A percentile compares a stretch with the other conserved stretches of the same genome.
Conservation (phyloP, 2,113 vertebrate species). For the Mormoops blainvillei region DNA sequence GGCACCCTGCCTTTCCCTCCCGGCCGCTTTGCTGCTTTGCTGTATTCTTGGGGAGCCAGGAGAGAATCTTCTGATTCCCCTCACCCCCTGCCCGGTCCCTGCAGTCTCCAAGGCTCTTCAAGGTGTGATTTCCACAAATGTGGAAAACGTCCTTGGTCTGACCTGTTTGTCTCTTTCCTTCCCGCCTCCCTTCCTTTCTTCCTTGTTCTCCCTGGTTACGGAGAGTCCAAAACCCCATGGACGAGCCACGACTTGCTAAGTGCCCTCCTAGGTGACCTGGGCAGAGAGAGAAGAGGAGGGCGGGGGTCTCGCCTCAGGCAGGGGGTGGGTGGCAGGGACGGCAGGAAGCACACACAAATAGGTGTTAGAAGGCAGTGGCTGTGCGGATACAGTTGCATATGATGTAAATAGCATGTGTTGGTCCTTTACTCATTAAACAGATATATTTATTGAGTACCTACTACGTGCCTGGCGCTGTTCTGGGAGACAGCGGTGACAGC, state of each 20-base stretch:
- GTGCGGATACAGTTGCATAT: fast-evolving
- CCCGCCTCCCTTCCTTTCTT: background rate
- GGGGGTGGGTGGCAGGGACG: background rate
- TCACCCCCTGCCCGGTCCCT: background rate
- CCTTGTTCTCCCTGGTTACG: background rate
- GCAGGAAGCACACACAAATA: background rate
- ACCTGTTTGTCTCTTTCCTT: background rate
- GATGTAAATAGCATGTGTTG: fast-evolving
- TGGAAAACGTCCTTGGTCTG: background rate
- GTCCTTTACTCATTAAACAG: background rate
- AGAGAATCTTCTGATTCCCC: background rate
- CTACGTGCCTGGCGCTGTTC: background rate
- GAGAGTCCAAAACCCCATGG: background rate
- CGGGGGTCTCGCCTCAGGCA: too few relatives aligned
- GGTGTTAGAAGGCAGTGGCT: background rate
- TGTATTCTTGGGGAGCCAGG: background rate
- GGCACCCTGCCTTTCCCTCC: background rate
- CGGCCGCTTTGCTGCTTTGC: too few relatives aligned
- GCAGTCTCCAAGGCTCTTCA: background rate
- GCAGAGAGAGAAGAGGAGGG: background rate
- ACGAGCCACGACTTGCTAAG: fast-evolving
- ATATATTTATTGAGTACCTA: background rate
- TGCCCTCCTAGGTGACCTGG: background rate
- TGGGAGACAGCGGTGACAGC: background rate
- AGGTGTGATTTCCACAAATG: background rate